A percentile compares a stretch with the other conserved stretches of the same genome.
Conservation (phyloP, 2,797 vertebrate genomes). For the Helarctos malayanus region DNA sequence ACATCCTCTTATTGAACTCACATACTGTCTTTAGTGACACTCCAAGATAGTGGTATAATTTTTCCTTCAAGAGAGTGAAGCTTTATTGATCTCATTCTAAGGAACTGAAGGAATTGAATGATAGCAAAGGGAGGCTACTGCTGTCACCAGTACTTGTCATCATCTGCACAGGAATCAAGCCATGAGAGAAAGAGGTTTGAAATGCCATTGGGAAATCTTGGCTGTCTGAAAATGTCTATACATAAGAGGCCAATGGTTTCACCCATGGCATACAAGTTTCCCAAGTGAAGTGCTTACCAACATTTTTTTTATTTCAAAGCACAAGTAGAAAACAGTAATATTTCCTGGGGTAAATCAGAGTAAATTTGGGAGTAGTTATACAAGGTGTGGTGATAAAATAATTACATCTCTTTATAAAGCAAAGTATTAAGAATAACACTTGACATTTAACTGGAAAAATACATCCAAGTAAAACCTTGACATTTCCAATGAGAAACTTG, state of each 20-base stretch:
- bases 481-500: constrained; percentile 44
- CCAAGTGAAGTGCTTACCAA: neutral
- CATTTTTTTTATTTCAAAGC: neutral
- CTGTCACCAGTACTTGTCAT: constrained; percentile 17
- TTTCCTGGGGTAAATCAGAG: neutral
- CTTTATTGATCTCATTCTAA: constrained; percentile 62
- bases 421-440: neutral
- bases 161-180: constrained; percentile 39
- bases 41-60: constrained; percentile 49
- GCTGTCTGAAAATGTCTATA: constrained; percentile 19
- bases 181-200: constrained; percentile 44
- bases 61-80: constrained; percentile 44
- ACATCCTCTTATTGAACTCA: constrained; percentile 5
- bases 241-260: neutral
- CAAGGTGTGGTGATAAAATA: neutral
- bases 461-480: constrained; percentile 25
- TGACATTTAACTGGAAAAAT: constrained; percentile 13
- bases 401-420: neutral
- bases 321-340: constrained; percentile 1
- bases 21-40: neutral
- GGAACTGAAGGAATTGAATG: neutral
- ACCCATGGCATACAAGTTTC: neutral
- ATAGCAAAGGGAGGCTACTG: neutral
- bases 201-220: constrained; percentile 45
- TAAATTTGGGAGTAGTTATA: neutral